These are phyloP conservation scores for Silurus asotus DNA, from an alignment of 2,113 vertebrate species.

Conservation along the genomic window DNA sequence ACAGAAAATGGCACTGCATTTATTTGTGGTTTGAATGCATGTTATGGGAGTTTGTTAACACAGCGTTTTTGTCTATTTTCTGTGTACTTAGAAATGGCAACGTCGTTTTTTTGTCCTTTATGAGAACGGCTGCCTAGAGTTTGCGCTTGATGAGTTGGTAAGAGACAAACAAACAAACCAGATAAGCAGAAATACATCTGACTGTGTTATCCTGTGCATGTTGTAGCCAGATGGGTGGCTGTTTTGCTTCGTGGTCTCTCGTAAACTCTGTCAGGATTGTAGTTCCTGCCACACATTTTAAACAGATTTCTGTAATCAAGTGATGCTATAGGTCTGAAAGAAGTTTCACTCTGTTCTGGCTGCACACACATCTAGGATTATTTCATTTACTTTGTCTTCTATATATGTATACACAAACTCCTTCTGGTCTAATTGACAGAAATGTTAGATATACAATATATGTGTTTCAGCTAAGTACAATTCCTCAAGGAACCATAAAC, in stretches of 20 bases:
- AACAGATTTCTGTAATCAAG: conserved; percentile 2
- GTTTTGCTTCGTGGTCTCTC: neutral
- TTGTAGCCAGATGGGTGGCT: conserved; percentile 8
- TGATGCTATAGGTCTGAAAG: neutral
- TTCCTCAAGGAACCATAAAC: conserved; percentile 71
- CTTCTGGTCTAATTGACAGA: neutral
- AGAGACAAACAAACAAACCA: conserved; percentile 35
- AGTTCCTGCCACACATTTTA: neutral
- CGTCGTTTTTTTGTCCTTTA: conserved; percentile 73
- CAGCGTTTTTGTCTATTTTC: neutral
- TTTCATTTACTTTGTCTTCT: neutral
- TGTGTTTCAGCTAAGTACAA: conserved; percentile 63
- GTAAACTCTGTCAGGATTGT: neutral
- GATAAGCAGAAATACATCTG: conserved; percentile 6
- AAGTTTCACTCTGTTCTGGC: neutral
- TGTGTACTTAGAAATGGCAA: conserved; percentile 70
- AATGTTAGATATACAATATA: neutral
- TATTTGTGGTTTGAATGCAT: neutral
- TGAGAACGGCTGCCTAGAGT: conserved; percentile 69
- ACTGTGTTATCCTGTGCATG: conserved; percentile 1
- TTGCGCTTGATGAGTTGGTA: conserved; percentile 71
- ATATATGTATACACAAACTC: too few species aligned
- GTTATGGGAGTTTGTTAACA: neutral
- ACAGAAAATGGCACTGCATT: neutral
- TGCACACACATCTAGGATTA: neutral